These are phyloP conservation scores for Acleris holmiana DNA, from an alignment of 2,888 invertebrate genomes.

Conservation along the genomic window DNA sequence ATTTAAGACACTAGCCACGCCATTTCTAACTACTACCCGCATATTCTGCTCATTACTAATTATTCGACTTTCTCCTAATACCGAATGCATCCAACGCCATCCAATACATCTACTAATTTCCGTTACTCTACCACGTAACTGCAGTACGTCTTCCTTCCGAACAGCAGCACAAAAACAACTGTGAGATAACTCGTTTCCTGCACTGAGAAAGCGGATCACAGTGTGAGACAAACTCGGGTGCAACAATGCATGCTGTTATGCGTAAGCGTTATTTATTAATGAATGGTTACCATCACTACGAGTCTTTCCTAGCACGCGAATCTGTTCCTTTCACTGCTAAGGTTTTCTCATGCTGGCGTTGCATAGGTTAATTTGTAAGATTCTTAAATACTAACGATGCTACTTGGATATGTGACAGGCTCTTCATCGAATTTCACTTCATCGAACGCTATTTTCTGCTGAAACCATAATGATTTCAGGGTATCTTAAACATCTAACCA, in stretches of 20 bases:
- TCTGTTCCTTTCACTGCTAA: background rate
- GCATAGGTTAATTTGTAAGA: too few relatives aligned
- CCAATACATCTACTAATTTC: background rate
- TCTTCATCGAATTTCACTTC: too few relatives aligned
- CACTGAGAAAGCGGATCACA: conserved; percentile 27
- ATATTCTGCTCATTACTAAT: background rate
- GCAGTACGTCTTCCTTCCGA: conserved; percentile 31
- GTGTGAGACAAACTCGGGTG: conserved; percentile 26
- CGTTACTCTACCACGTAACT: conserved; percentile 1
- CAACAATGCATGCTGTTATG: conserved; percentile 26
- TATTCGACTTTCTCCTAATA: background rate
- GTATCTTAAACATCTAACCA: too few relatives aligned
- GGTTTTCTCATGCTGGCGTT: too few relatives aligned
- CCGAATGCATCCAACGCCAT: background rate
- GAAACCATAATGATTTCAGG: too few relatives aligned
- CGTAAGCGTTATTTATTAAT: conserved; percentile 23
- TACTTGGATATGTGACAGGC: too few relatives aligned
- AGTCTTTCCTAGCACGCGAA: background rate
- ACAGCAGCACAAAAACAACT: conserved; percentile 11
- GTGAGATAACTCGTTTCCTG: conserved; percentile 34
- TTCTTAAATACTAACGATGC: too few relatives aligned
- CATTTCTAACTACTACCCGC: background rate
- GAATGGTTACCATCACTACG: background rate
- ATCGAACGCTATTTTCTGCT: too few relatives aligned
- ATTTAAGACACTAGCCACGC: too few relatives aligned